Base-by-base conservation (phyloP, 2,797 vertebrate species). In the Danio tinwini region DNA sequence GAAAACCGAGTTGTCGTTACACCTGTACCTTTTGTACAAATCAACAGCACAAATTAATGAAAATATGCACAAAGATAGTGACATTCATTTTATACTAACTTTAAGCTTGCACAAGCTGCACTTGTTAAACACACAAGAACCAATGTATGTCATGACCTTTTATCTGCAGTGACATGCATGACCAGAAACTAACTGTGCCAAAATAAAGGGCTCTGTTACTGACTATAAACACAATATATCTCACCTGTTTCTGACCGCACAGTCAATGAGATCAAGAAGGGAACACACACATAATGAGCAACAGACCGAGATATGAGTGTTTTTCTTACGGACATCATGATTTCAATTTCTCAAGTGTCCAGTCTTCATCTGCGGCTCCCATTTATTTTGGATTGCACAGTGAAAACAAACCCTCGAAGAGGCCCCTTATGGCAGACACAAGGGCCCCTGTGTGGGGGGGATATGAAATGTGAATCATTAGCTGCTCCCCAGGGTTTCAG, bases 381-480 rank as follows among this genome's bases (percentile, higher is more conserved):
- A 80, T 56, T 80, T 65, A 80, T 73, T 80, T 80, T 74, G 21
- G 42, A 74, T 72, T n/a, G 13, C 42, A 13, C 68, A 64, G 59
- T 74, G 70, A 80, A 80, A 80, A 80, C 70, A 80, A 78, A 65
- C 10, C 47, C 70, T 63, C 14, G 37, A 49, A 81, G 70, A 78
- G 70, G 64, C 84, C 12, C 87, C 65, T 8, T 86, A 85, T 85
- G 85, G 81, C 86, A 84, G 68, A 88, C 86, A 91, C 85, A 77
- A 87, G 87, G 80, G 83, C 85, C 65, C 81, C 84, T 19, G 87
- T 83, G 86, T 86, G 88, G 89, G 90, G 74, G 90, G 88, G 88
- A 89, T 86, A 81, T 84, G 85, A 83, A 82, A 89, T 84, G 86
- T 92, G 91, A 92, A 91, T 91, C 86, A 92, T 92, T 93, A 93